Conservation (phyloP, 2,113 vertebrate genomes). For the Corvus moneduloides region DNA sequence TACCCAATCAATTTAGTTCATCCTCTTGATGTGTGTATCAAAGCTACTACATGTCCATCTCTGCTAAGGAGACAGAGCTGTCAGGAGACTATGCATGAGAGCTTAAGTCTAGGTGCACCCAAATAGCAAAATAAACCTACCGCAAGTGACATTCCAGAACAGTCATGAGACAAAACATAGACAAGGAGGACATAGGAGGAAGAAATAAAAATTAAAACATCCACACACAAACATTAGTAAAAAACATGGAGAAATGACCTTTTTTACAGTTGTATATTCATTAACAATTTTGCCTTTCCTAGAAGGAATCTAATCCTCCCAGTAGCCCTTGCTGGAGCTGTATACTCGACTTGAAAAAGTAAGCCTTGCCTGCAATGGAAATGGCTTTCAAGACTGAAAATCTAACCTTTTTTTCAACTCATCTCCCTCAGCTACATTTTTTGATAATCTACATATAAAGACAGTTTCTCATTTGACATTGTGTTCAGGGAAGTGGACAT, state of each 20-base stretch:
- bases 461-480: background rate
- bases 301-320: background rate
- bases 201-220: slow-evolving; percentile 99
- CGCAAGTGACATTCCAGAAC: slow-evolving; percentile 98
- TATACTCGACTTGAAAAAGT: background rate
- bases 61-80: slow-evolving; percentile 82
- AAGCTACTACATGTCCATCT: slow-evolving; percentile 78
- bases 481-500: background rate
- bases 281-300: background rate
- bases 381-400: background rate
- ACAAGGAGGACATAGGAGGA: slow-evolving; percentile 99
- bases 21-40: slow-evolving; percentile 84
- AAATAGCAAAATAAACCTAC: slow-evolving; percentile 96
- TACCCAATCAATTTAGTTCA: slow-evolving; percentile 90
- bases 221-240: slow-evolving; percentile 86
- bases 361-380: background rate
- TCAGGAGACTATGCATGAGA: slow-evolving; percentile 86
- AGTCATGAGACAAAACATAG: slow-evolving; percentile 99
- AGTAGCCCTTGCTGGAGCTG: background rate
- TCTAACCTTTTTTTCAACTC: background rate
- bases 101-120: slow-evolving; percentile 87
- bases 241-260: slow-evolving; percentile 88
- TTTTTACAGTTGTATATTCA: background rate
- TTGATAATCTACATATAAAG: background rate
- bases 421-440: background rate